These are phyloP conservation scores for Microcebus tavaratra DNA, from an alignment of 2,113 vertebrate species.

Conservation along the genomic window DNA sequence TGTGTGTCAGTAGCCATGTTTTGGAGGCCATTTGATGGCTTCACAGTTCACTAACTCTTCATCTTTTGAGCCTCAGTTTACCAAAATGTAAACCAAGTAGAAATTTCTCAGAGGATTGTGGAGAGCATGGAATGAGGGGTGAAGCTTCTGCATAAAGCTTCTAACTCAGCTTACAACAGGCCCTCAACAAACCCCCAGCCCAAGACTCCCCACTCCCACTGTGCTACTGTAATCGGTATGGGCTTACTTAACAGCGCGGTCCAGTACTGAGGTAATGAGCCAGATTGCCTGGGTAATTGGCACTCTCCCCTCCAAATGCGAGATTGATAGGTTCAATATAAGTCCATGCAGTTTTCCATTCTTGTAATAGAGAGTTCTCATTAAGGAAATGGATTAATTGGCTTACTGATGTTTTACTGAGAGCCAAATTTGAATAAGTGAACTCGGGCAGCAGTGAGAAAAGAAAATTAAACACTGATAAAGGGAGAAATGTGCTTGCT, in stretches of 20 bases:
- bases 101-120: not conserved
- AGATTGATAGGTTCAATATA: slow-evolving; percentile 70
- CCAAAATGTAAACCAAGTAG: not conserved
- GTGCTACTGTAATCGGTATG: not conserved
- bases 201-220: not conserved
- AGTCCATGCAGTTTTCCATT: slow-evolving; percentile 24
- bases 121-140: not conserved
- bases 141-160: not conserved
- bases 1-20: not conserved
- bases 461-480: slow-evolving; percentile 72
- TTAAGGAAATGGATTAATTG: slow-evolving; percentile 78
- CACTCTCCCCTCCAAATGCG: slow-evolving; percentile 53
- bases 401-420: slow-evolving; percentile 70
- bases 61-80: not conserved
- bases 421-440: slow-evolving; percentile 68
- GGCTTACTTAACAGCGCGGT: not conserved
- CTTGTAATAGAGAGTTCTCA: slow-evolving; percentile 68
- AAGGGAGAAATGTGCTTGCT: slow-evolving; percentile 47
- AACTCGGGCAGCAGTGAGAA: slow-evolving; percentile 42
- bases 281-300: slow-evolving; percentile 42
- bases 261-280: slow-evolving; percentile 28
- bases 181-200: not conserved
- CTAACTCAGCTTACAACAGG: not conserved
- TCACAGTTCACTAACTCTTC: not conserved
- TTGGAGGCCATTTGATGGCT: not conserved